Base-by-base conservation (phyloP, 2,797 vertebrate genomes). In the Lophius americanus region DNA sequence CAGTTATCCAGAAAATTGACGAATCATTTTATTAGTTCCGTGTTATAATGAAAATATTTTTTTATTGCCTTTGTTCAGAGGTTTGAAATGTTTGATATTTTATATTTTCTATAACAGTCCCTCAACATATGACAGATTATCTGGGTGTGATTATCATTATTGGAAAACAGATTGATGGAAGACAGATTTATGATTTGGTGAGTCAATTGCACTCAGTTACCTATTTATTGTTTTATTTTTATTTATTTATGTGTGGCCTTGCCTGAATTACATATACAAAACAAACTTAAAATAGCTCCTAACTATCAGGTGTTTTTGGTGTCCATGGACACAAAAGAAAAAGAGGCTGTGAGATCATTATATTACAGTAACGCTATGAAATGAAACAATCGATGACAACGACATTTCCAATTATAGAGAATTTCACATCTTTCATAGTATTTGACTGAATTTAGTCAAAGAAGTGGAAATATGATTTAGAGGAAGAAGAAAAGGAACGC, bases 1-100 rank as follows among this genome's bases (percentile, higher is more conserved):
- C 44, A 71, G 52, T 52, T 60, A 66, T 70, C 41, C 60, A 76
- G n/a, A 57, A 77, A 72, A 68, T 36, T 32, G 79, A 74, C 68
- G 76, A 83, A 49, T 84, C 69, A 77, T 11, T 49, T 51, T 11
- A 51, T 14, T 49, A 11, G 2, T 51, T 62, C 10, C 0, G 3
- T 57, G 11, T 38, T 43, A 64, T 36, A 44, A 46, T 52, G 38
- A 61, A 12, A 37, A 60, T 51, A 4, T 7, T 38, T 38, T 38
- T 38, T 38, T 38, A 38, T 4, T 38, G 37, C 7, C 37, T 38
- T 4, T 23, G 7, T 44, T 44, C 9, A 10, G 43, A 11, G 11
- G 43, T 44, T 44, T 44, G 43, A 44, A 44, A 12, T 44, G 43
- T 44, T 44, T 10, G 67, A 44, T 60, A 9, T 11, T 5, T 23